A percentile compares a stretch with the other conserved stretches of the same genome.
These are phyloP conservation scores for Strigamia maritima DNA, from an alignment of 2,888 invertebrate species.

Conservation along the genomic window DNA sequence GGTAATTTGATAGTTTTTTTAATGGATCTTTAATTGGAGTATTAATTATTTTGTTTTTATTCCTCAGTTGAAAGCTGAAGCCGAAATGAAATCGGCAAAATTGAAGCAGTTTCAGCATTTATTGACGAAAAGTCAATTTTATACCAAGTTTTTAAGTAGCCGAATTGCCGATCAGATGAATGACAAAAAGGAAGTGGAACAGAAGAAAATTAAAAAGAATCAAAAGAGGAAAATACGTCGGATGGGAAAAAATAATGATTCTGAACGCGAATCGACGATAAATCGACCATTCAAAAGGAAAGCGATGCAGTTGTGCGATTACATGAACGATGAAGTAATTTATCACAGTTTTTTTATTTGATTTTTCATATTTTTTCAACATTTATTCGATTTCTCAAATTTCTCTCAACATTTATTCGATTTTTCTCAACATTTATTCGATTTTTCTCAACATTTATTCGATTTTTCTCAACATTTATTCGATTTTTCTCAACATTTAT, in stretches of 20 bases:
- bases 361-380: no score
- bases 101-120: constrained; percentile 46
- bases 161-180: constrained; percentile 44
- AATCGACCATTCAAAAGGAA: constrained; percentile 1
- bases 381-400: no score
- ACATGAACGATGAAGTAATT: not conserved
- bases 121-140: constrained; percentile 45
- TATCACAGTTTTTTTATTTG: not conserved
- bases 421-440: no score
- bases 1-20: not conserved
- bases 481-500: no score
- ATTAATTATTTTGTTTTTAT: no score
- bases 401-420: no score
- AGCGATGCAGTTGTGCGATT: not conserved
- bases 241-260: no score
- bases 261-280: not conserved
- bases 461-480: no score
- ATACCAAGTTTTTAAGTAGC: constrained; percentile 45
- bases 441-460: no score
- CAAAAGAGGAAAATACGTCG: not conserved
- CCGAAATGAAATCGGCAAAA: constrained; percentile 41
- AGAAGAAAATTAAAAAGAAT: not conserved
- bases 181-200: not conserved
- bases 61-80: not conserved
- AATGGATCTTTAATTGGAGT: no score